Conservation (phyloP, 2,888 invertebrate species). For the Micoletzkya japonica region DNA sequence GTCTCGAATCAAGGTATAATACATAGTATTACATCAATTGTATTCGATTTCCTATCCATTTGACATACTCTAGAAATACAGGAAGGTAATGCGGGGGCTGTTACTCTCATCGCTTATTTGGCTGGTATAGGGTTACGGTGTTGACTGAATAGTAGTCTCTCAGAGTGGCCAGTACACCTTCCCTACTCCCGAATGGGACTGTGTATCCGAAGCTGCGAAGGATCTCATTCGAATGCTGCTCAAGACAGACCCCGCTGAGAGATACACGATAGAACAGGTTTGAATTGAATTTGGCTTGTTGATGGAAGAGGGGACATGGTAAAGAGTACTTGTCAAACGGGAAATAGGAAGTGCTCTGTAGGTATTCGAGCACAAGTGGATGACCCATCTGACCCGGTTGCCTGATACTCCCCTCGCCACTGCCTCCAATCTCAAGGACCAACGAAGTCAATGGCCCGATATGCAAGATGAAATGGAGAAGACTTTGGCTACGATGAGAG, state of each 20-base stretch:
- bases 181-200: constrained; percentile 91
- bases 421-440: constrained; percentile 83
- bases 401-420: constrained; percentile 94
- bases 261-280: constrained; percentile 87
- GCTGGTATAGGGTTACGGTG: too few species aligned
- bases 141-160: too few species aligned
- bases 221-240: constrained; percentile 91
- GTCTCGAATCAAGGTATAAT: constrained; percentile 74
- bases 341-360: not conserved
- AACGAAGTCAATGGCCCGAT: constrained; percentile 91
- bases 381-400: constrained; percentile 70
- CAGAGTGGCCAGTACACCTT: constrained; percentile 95
- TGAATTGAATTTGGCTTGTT: not conserved
- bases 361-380: constrained; percentile 73
- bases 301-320: not conserved
- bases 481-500: constrained; percentile 94
- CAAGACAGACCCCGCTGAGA: constrained; percentile 86
- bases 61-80: too few species aligned
- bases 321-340: not conserved
- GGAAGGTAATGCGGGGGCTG: too few species aligned
- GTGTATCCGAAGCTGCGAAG: constrained; percentile 88
- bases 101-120: too few species aligned
- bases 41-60: too few species aligned
- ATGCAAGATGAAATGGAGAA: constrained; percentile 99
- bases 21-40: not conserved